Conservation (phyloP, 1,140 invertebrate genomes). For the Bradynema listronoti region DNA sequence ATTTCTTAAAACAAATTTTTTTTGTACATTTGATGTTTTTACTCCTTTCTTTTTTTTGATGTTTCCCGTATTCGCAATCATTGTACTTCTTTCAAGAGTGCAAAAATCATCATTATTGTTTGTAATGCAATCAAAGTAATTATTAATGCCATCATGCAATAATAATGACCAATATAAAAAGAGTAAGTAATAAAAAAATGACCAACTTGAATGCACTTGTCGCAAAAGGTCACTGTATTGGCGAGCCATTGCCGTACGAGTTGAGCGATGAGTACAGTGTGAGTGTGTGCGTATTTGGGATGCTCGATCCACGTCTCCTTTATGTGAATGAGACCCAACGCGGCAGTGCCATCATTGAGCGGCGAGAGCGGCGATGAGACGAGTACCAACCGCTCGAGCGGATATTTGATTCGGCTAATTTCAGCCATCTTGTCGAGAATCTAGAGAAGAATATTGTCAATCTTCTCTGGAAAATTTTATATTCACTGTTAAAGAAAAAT, state of each 20-base stretch:
- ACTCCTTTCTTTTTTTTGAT: too few species aligned
- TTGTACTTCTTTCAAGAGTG: too few species aligned
- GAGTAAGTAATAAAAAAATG: neutral
- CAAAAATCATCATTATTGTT: too few species aligned
- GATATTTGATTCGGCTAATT: constrained; percentile 12
- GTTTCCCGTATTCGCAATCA: too few species aligned
- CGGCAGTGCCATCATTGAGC: constrained; percentile 16
- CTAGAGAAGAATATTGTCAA: constrained; percentile 15
- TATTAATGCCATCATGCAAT: too few species aligned
- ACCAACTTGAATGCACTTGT: constrained; percentile 19
- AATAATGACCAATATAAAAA: too few species aligned
- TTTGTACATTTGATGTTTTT: too few species aligned
- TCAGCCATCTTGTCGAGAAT: constrained; percentile 12
- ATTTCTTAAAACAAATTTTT: too few species aligned
- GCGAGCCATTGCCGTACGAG: constrained; percentile 19
- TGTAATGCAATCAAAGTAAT: too few species aligned
- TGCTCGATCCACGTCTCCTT: constrained; percentile 30
- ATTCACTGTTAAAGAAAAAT: constrained; percentile 7
- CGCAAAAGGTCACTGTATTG: constrained; percentile 22
- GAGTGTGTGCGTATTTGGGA: constrained; percentile 25
- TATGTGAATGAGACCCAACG: constrained; percentile 20
- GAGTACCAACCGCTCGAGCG: constrained; percentile 19
- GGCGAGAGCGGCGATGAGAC: constrained; percentile 16
- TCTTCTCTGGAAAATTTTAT: constrained; percentile 4
- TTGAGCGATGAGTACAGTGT: constrained; percentile 19